A percentile compares a stretch with the other conserved stretches of the same genome.
Conservation (phyloP, 1,140 invertebrate species). For the Heterodera carotae region DNA sequence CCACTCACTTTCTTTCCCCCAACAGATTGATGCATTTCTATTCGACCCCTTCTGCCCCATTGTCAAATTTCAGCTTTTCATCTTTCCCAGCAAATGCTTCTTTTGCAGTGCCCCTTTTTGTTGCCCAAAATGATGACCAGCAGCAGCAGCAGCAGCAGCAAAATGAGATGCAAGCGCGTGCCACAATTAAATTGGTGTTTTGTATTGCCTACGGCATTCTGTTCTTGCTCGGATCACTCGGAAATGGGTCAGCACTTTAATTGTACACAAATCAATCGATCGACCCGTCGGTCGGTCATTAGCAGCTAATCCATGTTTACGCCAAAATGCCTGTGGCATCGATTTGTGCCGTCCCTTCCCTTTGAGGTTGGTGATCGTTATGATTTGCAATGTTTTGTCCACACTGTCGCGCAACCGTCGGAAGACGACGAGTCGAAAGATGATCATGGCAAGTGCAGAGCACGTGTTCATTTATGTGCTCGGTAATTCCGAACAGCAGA, state of each 20-base stretch:
- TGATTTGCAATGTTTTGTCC: slow-evolving; percentile 45
- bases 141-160: too few relatives aligned
- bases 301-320: too few relatives aligned
- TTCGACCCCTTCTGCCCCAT: not conserved
- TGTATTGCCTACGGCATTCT: slow-evolving; percentile 44
- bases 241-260: slow-evolving; percentile 41
- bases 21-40: slow-evolving; percentile 5
- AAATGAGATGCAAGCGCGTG: slow-evolving; percentile 36
- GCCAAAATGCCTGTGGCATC: too few relatives aligned
- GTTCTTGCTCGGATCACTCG: slow-evolving; percentile 47
- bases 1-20: not conserved
- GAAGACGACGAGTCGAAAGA: slow-evolving; percentile 19
- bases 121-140: slow-evolving; percentile 1
- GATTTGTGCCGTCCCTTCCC: too few relatives aligned
- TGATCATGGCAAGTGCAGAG: slow-evolving; percentile 34
- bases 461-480: slow-evolving; percentile 52
- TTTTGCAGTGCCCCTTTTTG: not conserved
- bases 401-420: slow-evolving; percentile 33
- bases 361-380: slow-evolving; percentile 49
- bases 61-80: not conserved
- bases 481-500: too few relatives aligned
- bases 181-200: slow-evolving; percentile 46
- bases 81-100: not conserved
- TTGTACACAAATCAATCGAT: not conserved
- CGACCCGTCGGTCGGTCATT: too few relatives aligned